Evolutionary conservation across 2,797 vertebrate species (phyloP), one percentile per base, ranked within the genome.

Genomic region (Pangasius larnaudii): DNA sequence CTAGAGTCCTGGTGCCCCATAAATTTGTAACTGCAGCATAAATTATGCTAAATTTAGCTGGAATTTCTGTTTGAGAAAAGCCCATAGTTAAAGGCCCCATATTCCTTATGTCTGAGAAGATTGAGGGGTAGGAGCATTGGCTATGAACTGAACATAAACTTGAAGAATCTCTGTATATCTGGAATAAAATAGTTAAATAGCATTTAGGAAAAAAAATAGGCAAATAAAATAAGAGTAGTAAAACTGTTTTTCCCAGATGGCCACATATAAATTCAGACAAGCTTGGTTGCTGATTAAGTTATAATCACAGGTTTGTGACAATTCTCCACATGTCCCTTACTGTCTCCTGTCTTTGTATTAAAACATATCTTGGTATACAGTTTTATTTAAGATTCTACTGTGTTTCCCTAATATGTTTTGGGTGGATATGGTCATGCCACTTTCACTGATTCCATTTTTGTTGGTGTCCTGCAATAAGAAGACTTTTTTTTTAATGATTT

Each of bases 21-120:
- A 86, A 24, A 77, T 87, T 84, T 83, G 65, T 59, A 87, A 59
- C 65, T 82, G 9, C 71, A 65, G 16, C 56, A 75, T 75, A 61
- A 80, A 85, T 69, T 19, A 74, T 42, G 36, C 71, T 30, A 22
- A 90, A 83, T 84, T 22, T 59, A 59, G 59, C 56, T 27, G 19
- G 5, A 49, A 27, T 24, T 79, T 33, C 10, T 22, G n/a, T 51
- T 77, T 18, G 24, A 2, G 42, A n/a, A 49, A 75, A 75, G 5
- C 27, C 27, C 42, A 75, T 1, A 7, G 72, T 16, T 71, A 10
- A 42, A 72, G 53, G 1, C 30, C 5, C 18, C 65, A 33, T 69
- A 14, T 36, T 72, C 69, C 4, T 75, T 19, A 75, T 49, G 5
- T 75, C 10, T 27, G 72, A n/a, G 16, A 75, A 27, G 22, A 49